Evolutionary conservation across 2,888 invertebrate species (phyloP), one percentile per base, ranked within the genome.

Genomic region (Protonemura montana): DNA sequence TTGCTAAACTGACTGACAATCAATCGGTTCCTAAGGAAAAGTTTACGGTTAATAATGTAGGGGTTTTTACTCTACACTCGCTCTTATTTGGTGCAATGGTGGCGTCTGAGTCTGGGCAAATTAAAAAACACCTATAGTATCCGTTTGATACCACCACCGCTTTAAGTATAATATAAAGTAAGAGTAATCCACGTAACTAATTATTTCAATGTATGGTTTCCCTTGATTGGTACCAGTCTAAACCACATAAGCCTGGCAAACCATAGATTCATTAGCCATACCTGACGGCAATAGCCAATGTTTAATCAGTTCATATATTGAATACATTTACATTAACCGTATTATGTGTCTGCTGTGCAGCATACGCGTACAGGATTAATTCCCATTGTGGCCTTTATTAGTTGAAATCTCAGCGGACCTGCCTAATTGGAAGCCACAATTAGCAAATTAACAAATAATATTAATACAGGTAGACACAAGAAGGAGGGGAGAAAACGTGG

Each of bases 161-260:
- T 59, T 59, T 16, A 59, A 59, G 13, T 59, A 21, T 10, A 59
- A 59, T 59, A 21, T 59, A 21, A 59, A 59, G 59, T 21, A 59
- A 59, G 59, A 13, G 59, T 59, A 59, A 59, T 59, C 59, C 59
- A 59, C 59, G 13, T 59, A 59, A 3, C 59, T 59, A 59, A 59
- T 59, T 59, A 59, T 59, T 59, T 59, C 59, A 59, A 59, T 59
- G 59, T 59, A 59, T 59, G 59, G 59, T 59, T 59, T 59, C 59
- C 59, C 59, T 59, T 59, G 59, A 59, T 59, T 59, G 59, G 16
- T 13, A 59, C 6, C 59, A 59, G 59, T 59, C 59, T 59, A 59
- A 59, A 59, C 59, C 59, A 59, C 59, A 59, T 59, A 59, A 59
- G 59, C 59, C 59, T 2, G 59, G 59, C 59, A 59, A 59, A 59